Conservation (phyloP, 1,140 invertebrate genomes). For the Polypedilum vanderplanki region DNA sequence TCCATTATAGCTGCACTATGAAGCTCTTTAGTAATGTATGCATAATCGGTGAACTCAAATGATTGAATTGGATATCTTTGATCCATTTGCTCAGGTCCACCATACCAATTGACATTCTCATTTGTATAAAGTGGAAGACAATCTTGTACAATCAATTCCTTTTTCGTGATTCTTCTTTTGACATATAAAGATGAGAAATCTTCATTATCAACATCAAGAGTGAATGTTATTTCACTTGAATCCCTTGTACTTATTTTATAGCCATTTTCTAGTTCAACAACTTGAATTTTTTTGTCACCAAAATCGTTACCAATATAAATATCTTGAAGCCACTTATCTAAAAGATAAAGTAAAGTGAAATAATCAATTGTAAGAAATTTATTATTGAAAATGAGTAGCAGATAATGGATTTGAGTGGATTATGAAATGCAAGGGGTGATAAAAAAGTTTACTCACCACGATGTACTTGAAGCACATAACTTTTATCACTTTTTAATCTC, state of each 20-base stretch:
- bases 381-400: not conserved
- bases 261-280: not conserved
- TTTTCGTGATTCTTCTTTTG: not conserved
- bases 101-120: constrained; percentile 45
- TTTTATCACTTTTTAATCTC: not conserved
- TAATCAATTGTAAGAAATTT: not conserved
- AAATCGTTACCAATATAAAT: not conserved
- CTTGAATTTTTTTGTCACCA: constrained; percentile 12
- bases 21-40: constrained; percentile 51
- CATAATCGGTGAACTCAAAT: constrained; percentile 47
- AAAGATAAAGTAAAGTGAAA: not conserved
- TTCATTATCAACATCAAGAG: not conserved
- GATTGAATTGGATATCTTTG: constrained; percentile 57
- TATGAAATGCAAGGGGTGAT: not conserved
- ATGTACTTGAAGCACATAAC: not conserved
- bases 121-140: constrained; percentile 8
- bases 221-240: not conserved
- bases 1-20: constrained; percentile 56
- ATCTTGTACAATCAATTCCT: constrained; percentile 44
- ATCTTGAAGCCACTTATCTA: constrained; percentile 6
- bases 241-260: not conserved
- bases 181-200: not conserved
- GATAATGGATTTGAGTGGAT: not conserved
- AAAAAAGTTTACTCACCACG: not conserved
- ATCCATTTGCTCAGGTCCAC: constrained; percentile 49